Base-by-base conservation (phyloP, 2,797 vertebrate species). In the Acrossocheilus fasciatus region DNA sequence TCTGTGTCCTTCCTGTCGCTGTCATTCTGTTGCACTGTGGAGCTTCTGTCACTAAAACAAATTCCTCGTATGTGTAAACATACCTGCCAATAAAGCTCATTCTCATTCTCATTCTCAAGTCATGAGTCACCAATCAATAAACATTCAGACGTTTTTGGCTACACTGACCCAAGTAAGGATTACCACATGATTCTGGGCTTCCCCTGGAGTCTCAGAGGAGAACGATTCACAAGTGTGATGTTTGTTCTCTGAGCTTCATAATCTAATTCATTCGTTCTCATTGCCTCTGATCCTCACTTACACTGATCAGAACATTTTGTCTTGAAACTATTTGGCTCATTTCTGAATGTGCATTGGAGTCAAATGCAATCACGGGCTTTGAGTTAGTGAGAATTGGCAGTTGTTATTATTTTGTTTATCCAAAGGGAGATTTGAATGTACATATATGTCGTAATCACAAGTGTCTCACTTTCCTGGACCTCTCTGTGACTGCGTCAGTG, bases 241-340 rank as follows among this genome's bases (percentile, higher is more conserved):
- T 75, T 85, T 69, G 43, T 82, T n/a, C 70, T 66, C 59, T 84
- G 76, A 84, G 45, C 66, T 77, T 45, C 36, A 18, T 84, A 86
- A 83, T 73, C 50, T 18, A 39, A 84, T 87, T 87, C 23, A 47
- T 82, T 88, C 23, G 26, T 50, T 81, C 36, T 43, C 62, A 75
- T 81, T 70, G 66, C 73, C 66, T 72, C 50, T 87, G 75, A 72
- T 80, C 64, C 64, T 74, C 36, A 47, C n/a, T 86, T 78, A 70
- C 69, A 54, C n/a, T 30, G 41, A 36, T 76, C 52, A 59, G 79
- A 78, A 83, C 76, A 73, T 45, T 41, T 82, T 82, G 79, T 87
- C 54, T 73, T 59, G n/a, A 68, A 57, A 73, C 72, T 39, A 54
- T 36, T 23, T 36, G 50, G n/a, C n/a, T 73, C 17, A 8, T n/a